Base-by-base conservation (phyloP, 2,797 vertebrate genomes). In the Dermochelys coriacea region DNA sequence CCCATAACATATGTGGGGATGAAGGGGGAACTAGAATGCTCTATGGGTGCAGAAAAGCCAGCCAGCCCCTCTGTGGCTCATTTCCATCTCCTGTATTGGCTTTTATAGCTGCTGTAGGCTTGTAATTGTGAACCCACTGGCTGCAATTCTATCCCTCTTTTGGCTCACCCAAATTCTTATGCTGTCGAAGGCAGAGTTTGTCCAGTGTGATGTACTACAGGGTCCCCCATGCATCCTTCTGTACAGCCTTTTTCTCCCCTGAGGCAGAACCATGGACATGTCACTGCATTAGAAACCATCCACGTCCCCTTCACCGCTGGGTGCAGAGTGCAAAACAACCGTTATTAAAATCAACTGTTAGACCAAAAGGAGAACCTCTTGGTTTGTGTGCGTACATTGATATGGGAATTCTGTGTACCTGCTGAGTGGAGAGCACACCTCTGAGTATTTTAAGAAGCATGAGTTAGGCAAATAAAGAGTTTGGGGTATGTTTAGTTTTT, bases 211-310 rank as follows among this genome's bases (percentile, higher is more conserved):
- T 71, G 19, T 71, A 41, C 19, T 41, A 25, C n/a, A 41, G n/a
- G 37, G 21, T 23, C 11, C 9, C 19, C 68, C 21, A 23, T 21
- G 68, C 5, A 71, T 23, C 68, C 37, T 41, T 25, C 41, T 77
- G 25, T 27, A 27, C 27, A 77, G 25, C 14, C 47, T 16, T 45
- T 47, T 49, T 27, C 27, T 77, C 27, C 12, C 19, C 45, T 29
- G 27, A 77, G 45, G 74, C 45, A 47, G 74, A 23, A 27, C 74
- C 23, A 9, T 49, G 74, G 27, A 27, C 45, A 31, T 49, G 49
- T 77, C 45, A 49, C 27, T 31, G 25, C 45, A 47, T 47, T 75
- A 16, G 41, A 64, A 54, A 15, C 29, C 45, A 47, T 0, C 0
- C 47, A 77, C 16, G 61, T 50, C 68, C 14, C 83, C 21, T 29